These are phyloP conservation scores for Diorhabda sublineata DNA, from an alignment of 1,140 invertebrate species.

Conservation along the genomic window DNA sequence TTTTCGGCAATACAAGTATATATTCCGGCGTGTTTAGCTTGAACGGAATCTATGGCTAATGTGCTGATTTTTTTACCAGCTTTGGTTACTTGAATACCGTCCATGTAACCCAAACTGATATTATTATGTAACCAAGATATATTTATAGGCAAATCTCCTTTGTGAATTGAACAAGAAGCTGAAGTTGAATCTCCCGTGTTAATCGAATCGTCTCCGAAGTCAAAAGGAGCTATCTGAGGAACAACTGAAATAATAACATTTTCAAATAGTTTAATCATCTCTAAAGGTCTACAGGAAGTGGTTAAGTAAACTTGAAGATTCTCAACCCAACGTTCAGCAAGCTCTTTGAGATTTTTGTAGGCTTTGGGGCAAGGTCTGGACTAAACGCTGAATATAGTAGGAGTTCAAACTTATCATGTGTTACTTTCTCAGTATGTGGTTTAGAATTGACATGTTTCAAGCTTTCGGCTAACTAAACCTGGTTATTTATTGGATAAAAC, in stretches of 20 bases:
- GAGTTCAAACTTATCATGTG: no score
- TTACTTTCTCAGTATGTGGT: no score
- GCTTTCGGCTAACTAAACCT: no score
- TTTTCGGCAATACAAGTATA: slow-evolving; percentile 79
- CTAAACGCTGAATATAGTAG: no score
- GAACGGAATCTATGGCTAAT: slow-evolving; percentile 73
- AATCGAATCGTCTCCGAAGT: slow-evolving; percentile 72
- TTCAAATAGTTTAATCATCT: no score
- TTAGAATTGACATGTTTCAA: no score
- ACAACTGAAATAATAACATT: slow-evolving; percentile 54
- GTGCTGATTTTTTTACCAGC: slow-evolving; percentile 72
- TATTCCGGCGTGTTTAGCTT: slow-evolving; percentile 68
- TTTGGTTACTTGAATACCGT: slow-evolving; percentile 68
- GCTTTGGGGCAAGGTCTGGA: no score
- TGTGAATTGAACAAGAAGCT: slow-evolving; percentile 69
- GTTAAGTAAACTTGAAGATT: no score
- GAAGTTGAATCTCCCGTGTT: slow-evolving; percentile 76
- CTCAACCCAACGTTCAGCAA: no score
- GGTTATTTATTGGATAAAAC: no score
- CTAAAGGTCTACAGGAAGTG: no score
- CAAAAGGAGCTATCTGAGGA: slow-evolving; percentile 73
- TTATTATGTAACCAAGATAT: slow-evolving; percentile 76
- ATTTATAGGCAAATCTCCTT: slow-evolving; percentile 71
- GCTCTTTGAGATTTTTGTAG: no score
- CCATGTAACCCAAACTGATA: slow-evolving; percentile 56